phyloP scores from a whole-genome alignment of 2,113 vertebrate genomes.

The Pogonocichla stellata region DNA sequence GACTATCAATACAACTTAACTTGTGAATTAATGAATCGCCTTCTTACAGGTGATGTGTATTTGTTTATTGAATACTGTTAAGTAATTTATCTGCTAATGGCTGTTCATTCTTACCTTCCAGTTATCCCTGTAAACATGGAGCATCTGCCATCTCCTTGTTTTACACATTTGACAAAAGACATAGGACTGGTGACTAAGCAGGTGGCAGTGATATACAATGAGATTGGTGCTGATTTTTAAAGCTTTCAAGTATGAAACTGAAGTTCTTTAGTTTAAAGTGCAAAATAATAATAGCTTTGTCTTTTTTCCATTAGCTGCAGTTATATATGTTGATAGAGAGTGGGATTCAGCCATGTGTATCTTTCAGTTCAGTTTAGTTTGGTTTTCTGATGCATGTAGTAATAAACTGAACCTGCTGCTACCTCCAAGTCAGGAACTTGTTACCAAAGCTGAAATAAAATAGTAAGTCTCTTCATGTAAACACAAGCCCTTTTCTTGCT shows the following conservation, averaged over 20 bases:
- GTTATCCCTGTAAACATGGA: not conserved
- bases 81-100: conserved; percentile 37
- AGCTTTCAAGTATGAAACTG: conserved; percentile 45
- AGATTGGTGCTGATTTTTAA: conserved; percentile 50
- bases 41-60: conserved; percentile 4
- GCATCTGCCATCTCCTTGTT: not conserved
- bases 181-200: conserved; percentile 24
- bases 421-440: conserved; percentile 40
- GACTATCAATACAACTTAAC: not conserved
- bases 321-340: not conserved
- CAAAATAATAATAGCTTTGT: conserved; percentile 8
- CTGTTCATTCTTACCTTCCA: not conserved
- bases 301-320: conserved; percentile 24
- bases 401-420: conserved; percentile 50
- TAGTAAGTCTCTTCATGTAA: not conserved
- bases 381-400: conserved; percentile 32
- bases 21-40: not conserved
- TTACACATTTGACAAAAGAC: not conserved
- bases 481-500: not conserved
- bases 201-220: not conserved
- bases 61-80: conserved; percentile 14
- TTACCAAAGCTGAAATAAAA: conserved; percentile 47
- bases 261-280: conserved; percentile 38
- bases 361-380: conserved; percentile 18
- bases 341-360: not conserved